phyloP scores from a whole-genome alignment of 1,140 invertebrate genomes.

The Probaryconus sp. region DNA sequence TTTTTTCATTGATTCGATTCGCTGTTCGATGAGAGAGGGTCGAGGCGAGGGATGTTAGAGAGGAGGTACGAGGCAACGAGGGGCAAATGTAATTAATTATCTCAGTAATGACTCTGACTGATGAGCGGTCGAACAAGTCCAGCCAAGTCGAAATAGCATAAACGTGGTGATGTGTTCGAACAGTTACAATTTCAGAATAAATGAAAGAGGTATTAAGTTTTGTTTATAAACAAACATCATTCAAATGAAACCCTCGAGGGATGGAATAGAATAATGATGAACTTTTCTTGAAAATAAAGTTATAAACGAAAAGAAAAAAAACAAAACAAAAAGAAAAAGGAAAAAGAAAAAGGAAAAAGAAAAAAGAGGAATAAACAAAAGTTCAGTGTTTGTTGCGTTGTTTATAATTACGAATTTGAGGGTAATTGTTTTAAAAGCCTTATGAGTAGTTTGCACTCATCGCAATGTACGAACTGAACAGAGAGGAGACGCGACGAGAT shows the following conservation, averaged over 20 bases:
- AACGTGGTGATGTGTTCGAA: conserved; percentile 72
- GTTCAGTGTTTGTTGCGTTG: background rate
- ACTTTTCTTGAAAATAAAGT: too few species aligned
- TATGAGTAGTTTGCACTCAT: conserved; percentile 51
- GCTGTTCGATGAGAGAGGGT: conserved; percentile 56
- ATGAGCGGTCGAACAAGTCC: conserved; percentile 79
- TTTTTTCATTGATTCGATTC: conserved; percentile 75
- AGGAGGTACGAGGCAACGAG: conserved; percentile 71
- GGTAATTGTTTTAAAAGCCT: conserved; percentile 54
- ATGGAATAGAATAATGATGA: too few species aligned
- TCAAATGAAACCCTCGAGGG: background rate
- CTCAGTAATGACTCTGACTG: conserved; percentile 80
- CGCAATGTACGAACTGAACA: conserved; percentile 41
- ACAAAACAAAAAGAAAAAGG: too few species aligned
- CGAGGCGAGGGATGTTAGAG: conserved; percentile 58
- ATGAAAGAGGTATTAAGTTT: conserved; percentile 33
- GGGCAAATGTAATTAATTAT: conserved; percentile 80
- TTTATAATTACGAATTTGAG: conserved; percentile 14
- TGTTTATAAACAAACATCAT: background rate
- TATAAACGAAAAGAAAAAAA: too few species aligned
- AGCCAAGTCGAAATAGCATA: conserved; percentile 76
- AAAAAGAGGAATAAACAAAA: too few species aligned
- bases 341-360: too few species aligned
- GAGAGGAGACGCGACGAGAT: conserved; percentile 72
- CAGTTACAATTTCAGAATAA: conserved; percentile 59